phyloP scores from a whole-genome alignment of 2,113 vertebrate genomes.

The Nycticryphes semicollaris region DNA sequence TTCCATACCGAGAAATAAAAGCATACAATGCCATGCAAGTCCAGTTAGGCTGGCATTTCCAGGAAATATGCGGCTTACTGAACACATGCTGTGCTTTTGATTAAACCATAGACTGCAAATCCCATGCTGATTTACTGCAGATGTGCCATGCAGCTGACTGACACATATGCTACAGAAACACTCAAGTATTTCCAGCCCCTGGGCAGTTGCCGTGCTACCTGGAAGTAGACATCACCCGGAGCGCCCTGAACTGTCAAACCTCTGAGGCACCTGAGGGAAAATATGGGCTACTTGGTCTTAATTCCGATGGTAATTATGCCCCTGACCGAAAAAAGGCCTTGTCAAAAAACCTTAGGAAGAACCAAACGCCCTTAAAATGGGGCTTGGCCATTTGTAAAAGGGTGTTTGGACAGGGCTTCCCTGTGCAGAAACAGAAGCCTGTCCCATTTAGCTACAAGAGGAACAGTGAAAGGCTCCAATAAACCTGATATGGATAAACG shows the following conservation, averaged over 20 bases:
- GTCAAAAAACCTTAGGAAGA: not conserved
- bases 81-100: not conserved
- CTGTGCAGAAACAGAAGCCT: not conserved
- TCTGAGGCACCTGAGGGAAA: not conserved
- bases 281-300: not conserved
- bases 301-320: fast-evolving
- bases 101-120: not conserved
- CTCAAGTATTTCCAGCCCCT: not conserved
- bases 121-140: not conserved
- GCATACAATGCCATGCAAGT: not conserved
- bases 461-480: not conserved
- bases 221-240: not conserved
- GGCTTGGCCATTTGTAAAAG: not conserved
- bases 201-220: not conserved
- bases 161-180: not conserved
- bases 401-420: not conserved
- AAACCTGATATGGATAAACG: not conserved
- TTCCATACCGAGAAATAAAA: not conserved
- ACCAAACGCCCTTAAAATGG: not conserved
- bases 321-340: fast-evolving
- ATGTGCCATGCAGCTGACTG: not conserved
- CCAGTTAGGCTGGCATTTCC: not conserved
- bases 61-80: not conserved
- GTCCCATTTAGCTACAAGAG: not conserved
- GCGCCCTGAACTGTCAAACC: not conserved